Percentiles rank a stretch among this genome's conserved stretches.
Conservation (phyloP, 2,113 vertebrate species). For the Hyla sarda region DNA sequence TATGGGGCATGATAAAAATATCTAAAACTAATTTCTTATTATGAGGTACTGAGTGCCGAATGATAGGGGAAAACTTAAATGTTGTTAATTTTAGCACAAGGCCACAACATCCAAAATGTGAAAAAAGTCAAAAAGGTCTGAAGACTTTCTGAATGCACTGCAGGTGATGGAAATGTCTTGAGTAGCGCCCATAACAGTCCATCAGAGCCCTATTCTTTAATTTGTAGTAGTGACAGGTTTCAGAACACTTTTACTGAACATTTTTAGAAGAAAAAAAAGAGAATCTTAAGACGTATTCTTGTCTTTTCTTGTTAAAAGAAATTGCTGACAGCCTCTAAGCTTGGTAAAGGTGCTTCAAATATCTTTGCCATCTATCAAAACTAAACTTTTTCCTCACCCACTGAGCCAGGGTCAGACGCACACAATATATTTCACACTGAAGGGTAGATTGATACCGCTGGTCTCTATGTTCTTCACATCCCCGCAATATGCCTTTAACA, state of each 20-base stretch:
- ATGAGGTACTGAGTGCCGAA: no score
- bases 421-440: neutral
- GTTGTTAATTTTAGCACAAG: no score
- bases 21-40: no score
- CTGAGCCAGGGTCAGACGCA: conserved; percentile 8
- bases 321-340: conserved; percentile 24
- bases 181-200: no score
- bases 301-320: conserved; percentile 29
- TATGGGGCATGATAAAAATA: no score
- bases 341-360: neutral
- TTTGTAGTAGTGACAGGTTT: neutral
- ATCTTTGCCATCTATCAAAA: conserved; percentile 3
- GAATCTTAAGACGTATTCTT: neutral
- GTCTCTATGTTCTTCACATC: neutral
- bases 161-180: no score
- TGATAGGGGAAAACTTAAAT: no score
- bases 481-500: conserved; percentile 2
- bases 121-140: no score
- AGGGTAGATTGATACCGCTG: neutral
- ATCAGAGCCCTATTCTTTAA: no score
- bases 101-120: no score
- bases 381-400: neutral
- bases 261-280: neutral
- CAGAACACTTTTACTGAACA: neutral
- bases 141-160: no score